Evolutionary conservation across 2,113 vertebrate species (phyloP).

Genomic region (Athene cunicularia): DNA sequence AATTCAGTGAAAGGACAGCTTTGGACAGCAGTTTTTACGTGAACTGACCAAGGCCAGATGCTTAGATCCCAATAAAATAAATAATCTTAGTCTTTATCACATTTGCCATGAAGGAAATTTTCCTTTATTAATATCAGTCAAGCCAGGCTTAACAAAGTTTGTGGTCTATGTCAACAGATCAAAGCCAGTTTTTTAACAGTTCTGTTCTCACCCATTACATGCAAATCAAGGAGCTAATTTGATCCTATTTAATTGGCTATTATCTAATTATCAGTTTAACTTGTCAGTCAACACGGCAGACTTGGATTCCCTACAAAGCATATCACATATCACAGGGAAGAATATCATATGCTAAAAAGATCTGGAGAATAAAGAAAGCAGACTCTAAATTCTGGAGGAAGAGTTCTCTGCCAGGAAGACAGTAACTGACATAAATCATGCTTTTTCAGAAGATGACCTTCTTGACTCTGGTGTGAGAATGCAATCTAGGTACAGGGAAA

Average conservation of each 20-base stretch:
- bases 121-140: not conserved
- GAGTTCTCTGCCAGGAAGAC: not conserved
- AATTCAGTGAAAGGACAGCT: not conserved
- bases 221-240: not conserved
- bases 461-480: not conserved
- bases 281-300: not conserved
- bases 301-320: not conserved
- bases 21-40: not conserved
- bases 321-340: too few relatives aligned
- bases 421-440: not conserved
- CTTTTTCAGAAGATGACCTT: not conserved
- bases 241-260: not conserved
- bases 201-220: not conserved
- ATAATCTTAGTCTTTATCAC: not conserved
- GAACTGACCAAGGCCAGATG: not conserved
- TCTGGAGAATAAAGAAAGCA: not conserved
- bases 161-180: not conserved
- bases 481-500: not conserved
- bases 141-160: not conserved
- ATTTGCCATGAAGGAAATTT: not conserved
- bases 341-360: not conserved
- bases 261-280: not conserved
- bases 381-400: not conserved
- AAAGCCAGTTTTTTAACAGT: not conserved
- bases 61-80: not conserved